Percentiles rank a stretch among this genome's conserved stretches.
These are phyloP conservation scores for Helicoverpa zea DNA, from an alignment of 1,140 invertebrate genomes.

Conservation along the genomic window DNA sequence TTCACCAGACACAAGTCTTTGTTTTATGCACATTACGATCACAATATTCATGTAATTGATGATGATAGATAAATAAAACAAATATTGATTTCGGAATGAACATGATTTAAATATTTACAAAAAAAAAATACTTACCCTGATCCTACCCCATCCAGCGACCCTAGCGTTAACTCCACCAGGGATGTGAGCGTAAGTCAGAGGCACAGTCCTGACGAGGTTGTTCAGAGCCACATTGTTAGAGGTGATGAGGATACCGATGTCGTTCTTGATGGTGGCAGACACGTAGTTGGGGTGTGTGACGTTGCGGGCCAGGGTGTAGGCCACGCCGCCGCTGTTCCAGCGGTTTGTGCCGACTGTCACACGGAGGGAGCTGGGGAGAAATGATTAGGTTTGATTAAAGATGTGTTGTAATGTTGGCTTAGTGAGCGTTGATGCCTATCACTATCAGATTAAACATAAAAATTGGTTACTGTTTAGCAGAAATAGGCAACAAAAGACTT, in stretches of 20 bases:
- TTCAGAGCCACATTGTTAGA: constrained; percentile 3
- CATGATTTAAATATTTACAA: too few species aligned
- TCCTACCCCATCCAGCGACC: constrained; percentile 69
- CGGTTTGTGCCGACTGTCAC: constrained; percentile 50
- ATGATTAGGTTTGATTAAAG: background rate
- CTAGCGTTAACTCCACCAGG: constrained; percentile 54
- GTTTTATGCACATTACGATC: too few species aligned
- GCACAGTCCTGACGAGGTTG: constrained; percentile 43
- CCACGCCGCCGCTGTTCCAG: constrained; percentile 62
- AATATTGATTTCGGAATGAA: too few species aligned
- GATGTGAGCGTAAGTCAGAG: constrained; percentile 56
- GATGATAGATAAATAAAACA: too few species aligned
- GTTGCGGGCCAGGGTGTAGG: constrained; percentile 41
- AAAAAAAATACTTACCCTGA: constrained; percentile 55
- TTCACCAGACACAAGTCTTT: too few species aligned
- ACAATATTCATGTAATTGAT: too few species aligned
- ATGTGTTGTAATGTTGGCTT: too few species aligned
- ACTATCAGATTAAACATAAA: too few species aligned
- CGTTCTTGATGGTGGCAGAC: constrained; percentile 44
- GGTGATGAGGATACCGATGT: constrained; percentile 49
- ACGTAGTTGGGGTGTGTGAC: constrained; percentile 46
- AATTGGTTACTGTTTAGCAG: too few species aligned
- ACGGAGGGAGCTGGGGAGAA: constrained; percentile 39
- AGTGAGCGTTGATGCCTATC: background rate
- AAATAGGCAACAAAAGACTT: too few species aligned